phyloP scores from a whole-genome alignment of 2,113 vertebrate genomes.

The Typhlomys cinereus region DNA sequence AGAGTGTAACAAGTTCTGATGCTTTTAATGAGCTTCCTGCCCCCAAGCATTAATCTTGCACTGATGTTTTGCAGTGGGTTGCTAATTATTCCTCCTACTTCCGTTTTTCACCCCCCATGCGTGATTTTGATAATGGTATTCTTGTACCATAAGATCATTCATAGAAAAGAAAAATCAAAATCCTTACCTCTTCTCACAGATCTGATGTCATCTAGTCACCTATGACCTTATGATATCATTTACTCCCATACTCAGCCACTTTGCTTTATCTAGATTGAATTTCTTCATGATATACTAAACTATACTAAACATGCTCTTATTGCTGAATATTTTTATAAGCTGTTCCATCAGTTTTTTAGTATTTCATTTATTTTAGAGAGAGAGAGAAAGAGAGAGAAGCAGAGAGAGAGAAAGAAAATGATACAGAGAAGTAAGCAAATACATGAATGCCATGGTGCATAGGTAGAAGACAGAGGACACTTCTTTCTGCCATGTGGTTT shows the following conservation, averaged over 20 bases:
- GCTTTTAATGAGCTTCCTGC: not conserved
- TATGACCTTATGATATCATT: not conserved
- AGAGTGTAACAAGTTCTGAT: not conserved
- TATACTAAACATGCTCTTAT: not conserved
- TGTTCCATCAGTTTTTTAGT: rapidly evolving
- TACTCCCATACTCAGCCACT: not conserved
- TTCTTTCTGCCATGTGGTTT: no score
- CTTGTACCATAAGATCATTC: not conserved
- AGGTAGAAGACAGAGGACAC: no score
- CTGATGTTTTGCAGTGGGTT: not conserved
- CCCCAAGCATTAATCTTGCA: not conserved
- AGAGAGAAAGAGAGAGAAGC: no score
- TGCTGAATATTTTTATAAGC: not conserved
- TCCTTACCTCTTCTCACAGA: not conserved
- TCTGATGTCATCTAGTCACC: not conserved
- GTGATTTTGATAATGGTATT: not conserved
- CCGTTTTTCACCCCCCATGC: not conserved
- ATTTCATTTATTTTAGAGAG: no score
- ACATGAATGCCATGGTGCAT: no score
- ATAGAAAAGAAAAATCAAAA: not conserved
- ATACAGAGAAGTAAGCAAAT: no score
- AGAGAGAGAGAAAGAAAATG: no score
- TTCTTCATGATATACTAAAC: not conserved
- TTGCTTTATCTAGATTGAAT: not conserved
- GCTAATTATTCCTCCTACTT: no score